Percentiles rank a stretch among this genome's conserved stretches.
Conservation (phyloP, 2,888 invertebrate genomes). For the Ophion ventricosus region DNA sequence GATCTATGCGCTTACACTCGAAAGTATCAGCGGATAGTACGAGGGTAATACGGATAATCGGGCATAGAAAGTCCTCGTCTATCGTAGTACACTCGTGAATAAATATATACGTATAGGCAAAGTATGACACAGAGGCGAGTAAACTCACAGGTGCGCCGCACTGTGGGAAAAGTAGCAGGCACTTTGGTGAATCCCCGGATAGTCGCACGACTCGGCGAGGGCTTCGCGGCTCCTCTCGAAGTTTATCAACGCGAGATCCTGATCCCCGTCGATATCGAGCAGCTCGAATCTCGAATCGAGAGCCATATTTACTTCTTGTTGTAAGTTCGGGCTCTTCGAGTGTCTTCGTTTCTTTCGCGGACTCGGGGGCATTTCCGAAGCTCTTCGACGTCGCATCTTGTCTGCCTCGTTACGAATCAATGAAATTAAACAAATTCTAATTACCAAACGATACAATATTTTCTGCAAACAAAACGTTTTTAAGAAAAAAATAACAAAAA, state of each 20-base stretch:
- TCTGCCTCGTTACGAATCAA: slow-evolving; percentile 67
- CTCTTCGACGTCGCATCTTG: slow-evolving; percentile 76
- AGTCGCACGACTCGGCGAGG: slow-evolving; percentile 77
- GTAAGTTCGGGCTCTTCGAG: slow-evolving; percentile 76
- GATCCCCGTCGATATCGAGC: slow-evolving; percentile 78
- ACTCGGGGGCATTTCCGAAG: slow-evolving; percentile 78
- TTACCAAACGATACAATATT: too few species aligned
- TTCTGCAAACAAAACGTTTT: too few species aligned
- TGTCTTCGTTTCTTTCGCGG: slow-evolving; percentile 77
- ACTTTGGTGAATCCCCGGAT: slow-evolving; percentile 80
- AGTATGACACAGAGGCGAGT: neutral
- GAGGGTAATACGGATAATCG: too few species aligned
- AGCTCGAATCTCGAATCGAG: slow-evolving; percentile 79
- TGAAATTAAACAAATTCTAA: neutral
- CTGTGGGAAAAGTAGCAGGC: slow-evolving; percentile 81
- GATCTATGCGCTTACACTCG: too few species aligned
- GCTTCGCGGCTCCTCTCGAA: slow-evolving; percentile 77
- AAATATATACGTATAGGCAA: neutral
- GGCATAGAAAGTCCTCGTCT: neutral
- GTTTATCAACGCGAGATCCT: slow-evolving; percentile 79
- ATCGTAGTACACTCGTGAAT: neutral
- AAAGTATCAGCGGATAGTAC: too few species aligned
- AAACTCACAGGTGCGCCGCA: slow-evolving; percentile 80
- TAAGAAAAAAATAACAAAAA: too few species aligned
- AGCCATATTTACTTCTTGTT: slow-evolving; percentile 73